Evolutionary conservation across 2,113 vertebrate genomes (phyloP).

Genomic region (Glareola pratincola): DNA sequence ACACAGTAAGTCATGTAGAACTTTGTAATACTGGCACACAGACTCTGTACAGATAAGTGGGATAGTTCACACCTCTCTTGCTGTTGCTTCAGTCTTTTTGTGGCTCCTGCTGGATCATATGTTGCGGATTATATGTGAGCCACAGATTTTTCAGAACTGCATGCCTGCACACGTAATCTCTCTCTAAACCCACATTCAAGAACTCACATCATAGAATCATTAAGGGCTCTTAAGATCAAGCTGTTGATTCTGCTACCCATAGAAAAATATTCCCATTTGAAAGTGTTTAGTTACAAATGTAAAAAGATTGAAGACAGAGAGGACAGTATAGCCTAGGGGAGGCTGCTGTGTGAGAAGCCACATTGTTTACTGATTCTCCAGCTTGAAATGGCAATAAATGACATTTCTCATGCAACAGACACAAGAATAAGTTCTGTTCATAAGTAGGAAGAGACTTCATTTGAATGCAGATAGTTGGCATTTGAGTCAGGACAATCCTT

Average conservation of each 20-base stretch:
- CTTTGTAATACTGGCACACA: neutral
- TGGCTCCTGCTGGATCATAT: neutral
- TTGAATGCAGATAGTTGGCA: conserved; percentile 25
- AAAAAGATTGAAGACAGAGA: neutral
- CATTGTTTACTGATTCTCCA: neutral
- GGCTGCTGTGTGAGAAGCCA: neutral
- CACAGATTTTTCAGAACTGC: neutral
- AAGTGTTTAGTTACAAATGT: neutral
- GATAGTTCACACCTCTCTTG: neutral
- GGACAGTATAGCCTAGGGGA: neutral
- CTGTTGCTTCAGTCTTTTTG: neutral
- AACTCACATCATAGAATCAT: neutral
- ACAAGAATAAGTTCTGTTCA: neutral
- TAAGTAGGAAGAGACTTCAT: conserved; percentile 4
- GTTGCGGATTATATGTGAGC: neutral
- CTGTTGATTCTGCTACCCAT: neutral
- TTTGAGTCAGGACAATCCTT: conserved; percentile 36
- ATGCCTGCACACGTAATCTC: neutral
- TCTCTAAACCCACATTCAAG: neutral
- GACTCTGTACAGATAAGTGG: neutral
- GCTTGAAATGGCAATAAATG: neutral
- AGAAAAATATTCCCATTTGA: neutral
- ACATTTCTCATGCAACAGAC: neutral
- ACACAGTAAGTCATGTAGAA: neutral
- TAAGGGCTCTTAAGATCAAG: neutral